These are phyloP conservation scores for Venturia canescens DNA, from an alignment of 1,140 invertebrate genomes.

Conservation along the genomic window DNA sequence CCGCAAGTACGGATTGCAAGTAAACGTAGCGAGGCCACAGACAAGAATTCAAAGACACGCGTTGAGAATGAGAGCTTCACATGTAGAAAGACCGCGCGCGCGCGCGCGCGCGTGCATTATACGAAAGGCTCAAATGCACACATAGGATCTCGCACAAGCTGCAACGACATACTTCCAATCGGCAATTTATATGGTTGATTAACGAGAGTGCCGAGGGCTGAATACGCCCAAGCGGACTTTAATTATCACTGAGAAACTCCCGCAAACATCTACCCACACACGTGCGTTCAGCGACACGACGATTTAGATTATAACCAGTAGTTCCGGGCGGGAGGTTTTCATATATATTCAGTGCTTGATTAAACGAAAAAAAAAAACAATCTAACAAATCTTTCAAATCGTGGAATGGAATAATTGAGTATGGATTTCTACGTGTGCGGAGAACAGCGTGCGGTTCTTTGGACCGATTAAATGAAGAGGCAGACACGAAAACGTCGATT, in stretches of 20 bases:
- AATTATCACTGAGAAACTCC: slow-evolving; percentile 56
- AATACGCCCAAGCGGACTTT: slow-evolving; percentile 51
- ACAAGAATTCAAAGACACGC: slow-evolving; percentile 5
- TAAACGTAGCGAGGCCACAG: slow-evolving; percentile 6
- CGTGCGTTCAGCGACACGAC: slow-evolving; percentile 4
- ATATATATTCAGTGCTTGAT: not conserved
- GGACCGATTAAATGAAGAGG: no score
- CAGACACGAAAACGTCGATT: no score
- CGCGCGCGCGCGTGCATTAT: no score
- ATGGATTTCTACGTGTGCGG: not conserved
- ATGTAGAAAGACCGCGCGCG: not conserved
- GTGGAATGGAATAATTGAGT: not conserved
- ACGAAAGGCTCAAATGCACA: not conserved
- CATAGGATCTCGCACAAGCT: slow-evolving; percentile 1
- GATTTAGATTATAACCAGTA: slow-evolving; percentile 35
- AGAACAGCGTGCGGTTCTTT: no score
- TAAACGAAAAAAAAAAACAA: not conserved
- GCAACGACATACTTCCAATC: slow-evolving; percentile 55
- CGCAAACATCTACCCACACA: slow-evolving; percentile 31
- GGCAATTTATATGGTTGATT: slow-evolving; percentile 65
- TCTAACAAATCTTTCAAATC: not conserved
- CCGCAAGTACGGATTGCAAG: not conserved
- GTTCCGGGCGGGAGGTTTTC: slow-evolving; percentile 1
- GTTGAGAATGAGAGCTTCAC: not conserved
- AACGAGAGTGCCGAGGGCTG: slow-evolving; percentile 52